A percentile compares a stretch with the other conserved stretches of the same genome.
These are phyloP conservation scores for Ornithorhynchus anatinus DNA, from an alignment of 2,113 vertebrate species.

Conservation along the genomic window DNA sequence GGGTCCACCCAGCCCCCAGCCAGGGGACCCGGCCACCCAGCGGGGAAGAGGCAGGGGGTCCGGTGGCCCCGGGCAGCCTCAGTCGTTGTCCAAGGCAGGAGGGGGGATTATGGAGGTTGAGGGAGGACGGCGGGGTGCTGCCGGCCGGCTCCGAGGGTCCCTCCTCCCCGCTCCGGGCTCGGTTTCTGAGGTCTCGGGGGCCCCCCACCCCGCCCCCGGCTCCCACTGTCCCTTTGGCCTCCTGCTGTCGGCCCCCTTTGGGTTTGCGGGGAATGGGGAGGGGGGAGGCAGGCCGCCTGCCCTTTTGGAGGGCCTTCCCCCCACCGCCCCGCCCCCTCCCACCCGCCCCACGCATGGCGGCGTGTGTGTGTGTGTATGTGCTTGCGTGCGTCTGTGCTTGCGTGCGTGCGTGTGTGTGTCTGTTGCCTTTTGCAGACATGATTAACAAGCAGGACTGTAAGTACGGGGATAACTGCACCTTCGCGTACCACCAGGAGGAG, in stretches of 20 bases:
- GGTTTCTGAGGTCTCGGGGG: fast-evolving
- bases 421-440: conserved; percentile 85
- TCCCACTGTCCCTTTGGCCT: conserved; percentile 3
- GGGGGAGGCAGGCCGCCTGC: neutral
- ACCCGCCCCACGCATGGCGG: conserved; percentile 35
- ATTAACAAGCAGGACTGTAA: conserved; percentile 86
- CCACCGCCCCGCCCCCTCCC: no score
- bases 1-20: neutral
- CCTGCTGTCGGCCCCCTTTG: conserved; percentile 15
- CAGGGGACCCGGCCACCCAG: neutral
- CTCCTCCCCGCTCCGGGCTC: no score
- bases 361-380: conserved; percentile 30
- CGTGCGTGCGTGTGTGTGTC: conserved; percentile 65
- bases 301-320: no score
- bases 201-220: neutral
- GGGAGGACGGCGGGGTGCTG: neutral
- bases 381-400: no score
- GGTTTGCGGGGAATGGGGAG: conserved; percentile 9
- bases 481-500: conserved; percentile 96
- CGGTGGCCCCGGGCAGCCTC: neutral
- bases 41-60: neutral
- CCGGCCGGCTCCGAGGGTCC: no score
- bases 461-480: conserved; percentile 92
- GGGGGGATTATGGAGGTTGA: neutral
- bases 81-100: neutral